A percentile compares a stretch with the other conserved stretches of the same genome.
These are phyloP conservation scores for Emydura subglobosa DNA, from an alignment of 2,113 vertebrate genomes.

Conservation along the genomic window DNA sequence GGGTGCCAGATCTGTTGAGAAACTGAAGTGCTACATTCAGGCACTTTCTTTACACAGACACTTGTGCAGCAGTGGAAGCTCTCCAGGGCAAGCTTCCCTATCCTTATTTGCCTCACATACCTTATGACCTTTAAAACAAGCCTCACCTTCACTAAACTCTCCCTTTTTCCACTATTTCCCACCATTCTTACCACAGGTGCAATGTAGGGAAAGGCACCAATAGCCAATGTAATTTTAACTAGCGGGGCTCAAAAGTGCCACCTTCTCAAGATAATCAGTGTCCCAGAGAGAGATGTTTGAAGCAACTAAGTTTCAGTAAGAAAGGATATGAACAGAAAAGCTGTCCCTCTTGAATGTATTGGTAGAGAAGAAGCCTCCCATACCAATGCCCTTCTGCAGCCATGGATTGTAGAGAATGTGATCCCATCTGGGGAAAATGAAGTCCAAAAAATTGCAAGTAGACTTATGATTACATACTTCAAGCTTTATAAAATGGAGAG, in stretches of 20 bases:
- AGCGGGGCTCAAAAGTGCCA: background rate
- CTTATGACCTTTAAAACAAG: background rate
- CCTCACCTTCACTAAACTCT: background rate
- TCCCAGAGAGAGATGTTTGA: background rate
- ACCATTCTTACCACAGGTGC: background rate
- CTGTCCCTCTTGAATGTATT: background rate
- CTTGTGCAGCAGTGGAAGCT: background rate
- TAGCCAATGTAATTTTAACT: background rate
- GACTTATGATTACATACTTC: background rate
- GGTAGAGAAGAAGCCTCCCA: background rate
- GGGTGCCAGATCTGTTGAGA: background rate
- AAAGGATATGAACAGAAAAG: background rate
- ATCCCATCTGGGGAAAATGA: background rate
- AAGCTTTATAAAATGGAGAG: background rate
- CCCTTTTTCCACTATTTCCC: background rate
- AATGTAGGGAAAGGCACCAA: background rate
- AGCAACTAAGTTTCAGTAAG: background rate
- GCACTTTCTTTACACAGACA: background rate
- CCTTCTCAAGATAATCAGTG: background rate
- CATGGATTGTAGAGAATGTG: background rate
- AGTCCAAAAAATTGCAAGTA: background rate
- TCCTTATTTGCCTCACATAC: background rate
- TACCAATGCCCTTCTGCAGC: background rate
- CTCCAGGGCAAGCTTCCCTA: too few relatives aligned
- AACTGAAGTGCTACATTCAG: background rate